Evolutionary conservation across 2,113 vertebrate species (phyloP).

Genomic region (Zapus hudsonius): DNA sequence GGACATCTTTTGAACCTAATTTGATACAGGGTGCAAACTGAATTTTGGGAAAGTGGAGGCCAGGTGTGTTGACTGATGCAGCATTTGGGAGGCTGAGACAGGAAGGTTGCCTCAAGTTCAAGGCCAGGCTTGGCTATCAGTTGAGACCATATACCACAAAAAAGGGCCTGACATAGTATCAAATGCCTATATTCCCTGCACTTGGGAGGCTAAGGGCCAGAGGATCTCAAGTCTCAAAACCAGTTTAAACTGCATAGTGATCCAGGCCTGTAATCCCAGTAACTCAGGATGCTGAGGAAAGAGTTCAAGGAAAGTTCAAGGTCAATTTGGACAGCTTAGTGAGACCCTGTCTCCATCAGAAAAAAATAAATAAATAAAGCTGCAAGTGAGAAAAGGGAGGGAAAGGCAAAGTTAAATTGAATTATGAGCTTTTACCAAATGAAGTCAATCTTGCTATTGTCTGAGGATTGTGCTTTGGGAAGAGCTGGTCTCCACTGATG

Average conservation of each 20-base stretch:
- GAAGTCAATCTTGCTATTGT: background rate
- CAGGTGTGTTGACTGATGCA: background rate
- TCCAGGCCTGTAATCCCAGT: background rate
- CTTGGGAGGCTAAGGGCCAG: background rate
- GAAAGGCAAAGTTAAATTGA: background rate
- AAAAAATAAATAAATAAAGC: background rate
- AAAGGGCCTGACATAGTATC: background rate
- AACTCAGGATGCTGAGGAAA: background rate
- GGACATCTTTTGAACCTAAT: background rate
- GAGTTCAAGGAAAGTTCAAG: background rate
- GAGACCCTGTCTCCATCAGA: background rate
- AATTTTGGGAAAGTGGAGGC: slow-evolving; percentile 18
- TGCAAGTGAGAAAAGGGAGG: background rate
- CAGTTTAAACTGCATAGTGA: background rate
- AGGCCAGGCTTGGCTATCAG: background rate
- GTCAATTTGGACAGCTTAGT: background rate
- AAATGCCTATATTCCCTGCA: background rate
- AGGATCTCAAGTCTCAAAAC: no score
- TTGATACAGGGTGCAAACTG: background rate
- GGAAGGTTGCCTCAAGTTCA: background rate
- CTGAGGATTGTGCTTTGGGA: slow-evolving; percentile 8
- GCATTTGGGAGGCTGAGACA: background rate
- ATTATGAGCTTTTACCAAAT: slow-evolving; percentile 26
- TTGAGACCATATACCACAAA: background rate
- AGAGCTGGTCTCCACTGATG: background rate